Base-by-base conservation (phyloP, 2,888 invertebrate species). In the Drosophila macrospina region DNA sequence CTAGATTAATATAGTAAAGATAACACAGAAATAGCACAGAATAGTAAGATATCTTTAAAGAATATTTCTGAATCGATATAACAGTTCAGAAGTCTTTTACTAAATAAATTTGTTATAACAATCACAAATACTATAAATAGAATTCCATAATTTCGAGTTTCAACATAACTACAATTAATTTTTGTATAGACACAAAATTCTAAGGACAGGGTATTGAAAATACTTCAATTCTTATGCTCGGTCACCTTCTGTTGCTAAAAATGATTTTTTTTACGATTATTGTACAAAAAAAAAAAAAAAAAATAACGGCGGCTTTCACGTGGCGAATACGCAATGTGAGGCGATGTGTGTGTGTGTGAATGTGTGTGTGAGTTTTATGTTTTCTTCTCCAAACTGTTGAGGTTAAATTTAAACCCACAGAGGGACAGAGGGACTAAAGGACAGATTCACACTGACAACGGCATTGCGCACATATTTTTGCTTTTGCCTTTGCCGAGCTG, bases 251-350 rank as follows among this genome's bases (percentile, higher is more conserved):
- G 63, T 51, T 37, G 63, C 30, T 30, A 15, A 51, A 62, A 32
- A 59, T 52, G 65, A 65, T 44, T 67, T 65, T 51, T 86, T 84
- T 84, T 74, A 81, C 71, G 75, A 74, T 74, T 80, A 80, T 78
- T 62, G 61, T 61, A 32, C 13, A 42, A 32, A 66, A 51, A 52
- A 44, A 4, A 54, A 28, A 39, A 11, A 15, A 52, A 44, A 4
- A 54, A 28, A 39, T 7, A 15, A 32, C 36, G 3, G 16, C 10
- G 28, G 42, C 44, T 34, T 55, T 60, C 61, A 72, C 68, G 69
- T 69, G 68, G 74, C 63, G 66, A 67, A 73, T 60, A 51, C 62
- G 59, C 61, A 59, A 65, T 63, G 56, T 57, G 15, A 42, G 26
- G 15, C 32, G 50, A 61, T 28, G 36, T 37, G 39, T 26, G 10